Percentiles rank a stretch among this genome's conserved stretches.
phyloP scores from a whole-genome alignment of 2,888 invertebrate species.

The Eupsilia transversa region DNA sequence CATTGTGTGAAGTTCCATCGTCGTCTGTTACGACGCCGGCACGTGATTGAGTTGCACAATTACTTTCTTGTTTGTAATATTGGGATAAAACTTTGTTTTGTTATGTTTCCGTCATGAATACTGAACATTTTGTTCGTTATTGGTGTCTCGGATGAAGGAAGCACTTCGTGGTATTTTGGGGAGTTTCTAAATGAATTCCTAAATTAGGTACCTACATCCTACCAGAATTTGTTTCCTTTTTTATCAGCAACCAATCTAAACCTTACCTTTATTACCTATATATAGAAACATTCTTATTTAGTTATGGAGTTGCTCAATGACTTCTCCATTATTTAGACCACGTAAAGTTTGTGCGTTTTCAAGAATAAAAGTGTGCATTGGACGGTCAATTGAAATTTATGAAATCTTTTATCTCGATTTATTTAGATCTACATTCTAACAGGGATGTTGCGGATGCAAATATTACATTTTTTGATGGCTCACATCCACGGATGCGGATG shows the following conservation, averaged over 20 bases:
- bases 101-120: slow-evolving; percentile 56
- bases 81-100: slow-evolving; percentile 56
- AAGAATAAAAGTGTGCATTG: neutral
- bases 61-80: slow-evolving; percentile 62
- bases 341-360: neutral
- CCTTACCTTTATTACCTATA: no score
- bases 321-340: neutral
- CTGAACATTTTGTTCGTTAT: slow-evolving; percentile 31
- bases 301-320: neutral
- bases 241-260: no score
- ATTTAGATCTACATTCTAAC: no score
- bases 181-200: no score
- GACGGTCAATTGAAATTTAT: neutral
- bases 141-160: neutral
- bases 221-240: no score
- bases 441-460: no score
- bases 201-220: no score
- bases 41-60: slow-evolving; percentile 60
- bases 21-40: slow-evolving; percentile 4
- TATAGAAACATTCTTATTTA: neutral
- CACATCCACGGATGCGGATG: no score
- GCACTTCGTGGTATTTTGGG: no score
- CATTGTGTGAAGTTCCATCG: slow-evolving; percentile 47
- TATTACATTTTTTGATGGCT: no score
- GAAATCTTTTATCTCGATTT: no score